Conservation (phyloP, 2,797 vertebrate genomes). For the Botia kubotai region DNA sequence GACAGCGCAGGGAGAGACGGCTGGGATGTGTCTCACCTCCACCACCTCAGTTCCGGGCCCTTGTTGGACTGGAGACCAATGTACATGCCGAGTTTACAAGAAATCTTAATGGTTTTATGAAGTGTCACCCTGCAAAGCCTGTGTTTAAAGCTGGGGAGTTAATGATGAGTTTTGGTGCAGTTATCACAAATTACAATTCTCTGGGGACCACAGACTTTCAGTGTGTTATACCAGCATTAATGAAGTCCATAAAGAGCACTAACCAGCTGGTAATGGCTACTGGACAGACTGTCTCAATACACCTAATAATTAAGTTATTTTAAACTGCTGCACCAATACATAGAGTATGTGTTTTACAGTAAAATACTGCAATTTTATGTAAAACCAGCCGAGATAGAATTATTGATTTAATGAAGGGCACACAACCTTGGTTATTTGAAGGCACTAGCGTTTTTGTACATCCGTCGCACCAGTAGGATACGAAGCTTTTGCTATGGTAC, state of each 20-base stretch:
- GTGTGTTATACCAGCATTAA: conserved; percentile 15
- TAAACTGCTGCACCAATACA: neutral
- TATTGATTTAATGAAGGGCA: neutral
- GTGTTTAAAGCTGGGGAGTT: conserved; percentile 55
- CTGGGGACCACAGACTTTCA: conserved; percentile 2
- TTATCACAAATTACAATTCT: conserved; percentile 58
- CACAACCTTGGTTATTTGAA: neutral
- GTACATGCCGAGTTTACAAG: conserved; percentile 43
- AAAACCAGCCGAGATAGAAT: neutral
- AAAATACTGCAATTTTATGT: conserved; percentile 12
- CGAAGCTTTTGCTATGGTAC: too few species aligned
- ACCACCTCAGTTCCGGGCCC: neutral
- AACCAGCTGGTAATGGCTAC: conserved; percentile 13
- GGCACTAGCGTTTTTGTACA: neutral
- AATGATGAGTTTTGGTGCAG: conserved; percentile 42
- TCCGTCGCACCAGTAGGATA: too few species aligned
- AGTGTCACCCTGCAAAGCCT: conserved; percentile 60
- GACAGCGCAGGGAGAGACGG: neutral
- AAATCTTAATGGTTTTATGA: conserved; percentile 53
- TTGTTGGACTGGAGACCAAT: conserved; percentile 9
- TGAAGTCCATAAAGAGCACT: conserved; percentile 23
- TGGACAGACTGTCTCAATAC: conserved; percentile 5
- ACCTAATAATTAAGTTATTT: conserved; percentile 18
- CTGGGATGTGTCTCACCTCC: conserved; percentile 15
- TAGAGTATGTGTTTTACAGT: neutral